A percentile compares a stretch with the other conserved stretches of the same genome.
Evolutionary conservation across 1,140 invertebrate genomes (phyloP).

Genomic region (Branchinecta lynchi): DNA sequence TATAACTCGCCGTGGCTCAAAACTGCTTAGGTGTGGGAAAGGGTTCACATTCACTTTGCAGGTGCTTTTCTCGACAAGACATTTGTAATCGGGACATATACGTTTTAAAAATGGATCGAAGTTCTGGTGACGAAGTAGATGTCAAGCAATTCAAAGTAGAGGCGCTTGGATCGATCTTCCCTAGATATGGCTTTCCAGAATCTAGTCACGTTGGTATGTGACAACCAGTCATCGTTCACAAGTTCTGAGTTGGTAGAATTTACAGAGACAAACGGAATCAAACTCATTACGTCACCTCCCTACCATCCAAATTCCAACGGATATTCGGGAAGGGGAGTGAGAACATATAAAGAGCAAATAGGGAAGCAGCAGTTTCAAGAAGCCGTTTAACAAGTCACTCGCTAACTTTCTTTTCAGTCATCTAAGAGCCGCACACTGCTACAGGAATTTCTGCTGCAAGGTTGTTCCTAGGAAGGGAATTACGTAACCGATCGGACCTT

Average conservation of each 20-base stretch:
- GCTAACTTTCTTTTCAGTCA: conserved; percentile 21
- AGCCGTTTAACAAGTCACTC: conserved; percentile 13
- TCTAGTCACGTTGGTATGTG: conserved; percentile 30
- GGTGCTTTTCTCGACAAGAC: conserved; percentile 30
- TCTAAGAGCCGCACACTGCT: conserved; percentile 21
- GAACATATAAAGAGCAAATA: conserved; percentile 17
- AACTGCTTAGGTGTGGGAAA: conserved; percentile 31
- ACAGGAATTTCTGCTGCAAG: conserved; percentile 22
- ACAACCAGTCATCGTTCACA: conserved; percentile 33
- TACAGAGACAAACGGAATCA: conserved; percentile 29
- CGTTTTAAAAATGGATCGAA: conserved; percentile 33
- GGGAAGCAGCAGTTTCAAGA: neutral
- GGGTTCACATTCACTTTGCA: conserved; percentile 37
- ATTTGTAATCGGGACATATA: conserved; percentile 33
- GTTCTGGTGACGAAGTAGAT: conserved; percentile 23
- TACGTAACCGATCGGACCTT: conserved; percentile 18
- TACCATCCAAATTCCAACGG: conserved; percentile 20
- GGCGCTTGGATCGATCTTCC: conserved; percentile 29
- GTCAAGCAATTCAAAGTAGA: conserved; percentile 23
- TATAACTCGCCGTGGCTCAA: conserved; percentile 27
- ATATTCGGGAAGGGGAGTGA: conserved; percentile 16
- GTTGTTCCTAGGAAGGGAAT: conserved; percentile 17
- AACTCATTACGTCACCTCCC: conserved; percentile 22
- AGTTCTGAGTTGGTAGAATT: conserved; percentile 32
- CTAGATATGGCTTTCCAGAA: conserved; percentile 31